Evolutionary conservation across 2,113 vertebrate genomes (phyloP).

Genomic region (Cyanoliseus patagonus): DNA sequence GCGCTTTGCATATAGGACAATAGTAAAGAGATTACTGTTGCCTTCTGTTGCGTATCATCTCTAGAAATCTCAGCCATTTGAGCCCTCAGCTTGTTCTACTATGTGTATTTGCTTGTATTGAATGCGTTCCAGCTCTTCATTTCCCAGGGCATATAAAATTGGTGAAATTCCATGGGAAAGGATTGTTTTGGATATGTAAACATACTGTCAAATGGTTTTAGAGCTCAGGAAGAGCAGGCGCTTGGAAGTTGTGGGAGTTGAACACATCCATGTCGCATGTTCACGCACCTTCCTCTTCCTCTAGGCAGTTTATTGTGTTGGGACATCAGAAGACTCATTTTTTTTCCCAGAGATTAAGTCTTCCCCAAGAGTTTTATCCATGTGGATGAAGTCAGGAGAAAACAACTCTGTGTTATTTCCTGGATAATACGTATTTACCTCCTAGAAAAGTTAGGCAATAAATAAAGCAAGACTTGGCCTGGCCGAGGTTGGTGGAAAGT

Average conservation of each 20-base stretch:
- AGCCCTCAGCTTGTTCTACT: slow-evolving; percentile 56
- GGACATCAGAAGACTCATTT: neutral
- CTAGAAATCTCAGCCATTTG: slow-evolving; percentile 31
- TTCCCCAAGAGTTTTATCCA: neutral
- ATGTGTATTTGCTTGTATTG: slow-evolving; percentile 73
- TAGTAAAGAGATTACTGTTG: neutral
- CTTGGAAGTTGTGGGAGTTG: neutral
- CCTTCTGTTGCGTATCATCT: slow-evolving; percentile 11
- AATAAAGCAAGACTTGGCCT: slow-evolving; percentile 16
- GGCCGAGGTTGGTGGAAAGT: neutral
- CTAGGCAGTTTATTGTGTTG: neutral
- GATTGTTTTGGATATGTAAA: slow-evolving; percentile 62
- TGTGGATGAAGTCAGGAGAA: neutral
- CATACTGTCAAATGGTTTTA: slow-evolving; percentile 42
- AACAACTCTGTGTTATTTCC: slow-evolving; percentile 22
- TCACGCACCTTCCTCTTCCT: neutral
- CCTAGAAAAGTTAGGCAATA: slow-evolving; percentile 12
- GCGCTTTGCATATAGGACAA: neutral
- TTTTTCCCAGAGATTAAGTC: neutral
- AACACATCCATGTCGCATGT: neutral
- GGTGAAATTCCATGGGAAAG: slow-evolving; percentile 79
- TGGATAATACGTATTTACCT: neutral
- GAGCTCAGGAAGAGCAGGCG: slow-evolving; percentile 27
- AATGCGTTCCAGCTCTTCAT: slow-evolving; percentile 69
- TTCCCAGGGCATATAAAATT: slow-evolving; percentile 73